Percentiles rank a stretch among this genome's conserved stretches.
These are phyloP conservation scores for Tupiocoris notatus DNA, from an alignment of 2,888 invertebrate genomes.

Conservation along the genomic window DNA sequence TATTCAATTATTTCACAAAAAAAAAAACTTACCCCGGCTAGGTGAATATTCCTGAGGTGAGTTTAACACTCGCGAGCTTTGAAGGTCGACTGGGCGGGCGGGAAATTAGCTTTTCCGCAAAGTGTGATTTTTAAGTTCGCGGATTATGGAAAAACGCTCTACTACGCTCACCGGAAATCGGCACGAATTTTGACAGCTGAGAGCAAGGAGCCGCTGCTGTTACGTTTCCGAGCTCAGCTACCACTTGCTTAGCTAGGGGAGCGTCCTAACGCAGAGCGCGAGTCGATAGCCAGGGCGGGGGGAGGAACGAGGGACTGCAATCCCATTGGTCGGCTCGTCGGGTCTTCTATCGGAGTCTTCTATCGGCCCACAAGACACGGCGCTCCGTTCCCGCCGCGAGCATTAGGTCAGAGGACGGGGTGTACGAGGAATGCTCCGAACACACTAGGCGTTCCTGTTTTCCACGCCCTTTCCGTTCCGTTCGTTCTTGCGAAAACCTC, in stretches of 20 bases:
- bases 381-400: constrained; percentile 44
- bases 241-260: neutral
- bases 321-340: constrained; percentile 54
- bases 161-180: no score
- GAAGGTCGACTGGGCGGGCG: no score
- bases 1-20: no score
- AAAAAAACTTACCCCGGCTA: no score
- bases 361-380: constrained; percentile 54
- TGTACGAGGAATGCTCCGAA: neutral
- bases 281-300: constrained; percentile 20
- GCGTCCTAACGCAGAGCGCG: neutral
- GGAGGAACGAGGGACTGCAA: neutral
- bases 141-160: no score
- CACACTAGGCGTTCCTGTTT: neutral
- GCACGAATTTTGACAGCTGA: neutral
- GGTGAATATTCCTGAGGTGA: no score
- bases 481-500: no score
- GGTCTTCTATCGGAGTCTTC: constrained; percentile 53
- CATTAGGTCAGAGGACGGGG: neutral
- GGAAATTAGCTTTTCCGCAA: no score
- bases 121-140: no score
- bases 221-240: neutral
- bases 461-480: no score
- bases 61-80: no score
- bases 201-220: neutral